phyloP scores from a whole-genome alignment of 1,140 invertebrate genomes.

The Apolygus lucorum region DNA sequence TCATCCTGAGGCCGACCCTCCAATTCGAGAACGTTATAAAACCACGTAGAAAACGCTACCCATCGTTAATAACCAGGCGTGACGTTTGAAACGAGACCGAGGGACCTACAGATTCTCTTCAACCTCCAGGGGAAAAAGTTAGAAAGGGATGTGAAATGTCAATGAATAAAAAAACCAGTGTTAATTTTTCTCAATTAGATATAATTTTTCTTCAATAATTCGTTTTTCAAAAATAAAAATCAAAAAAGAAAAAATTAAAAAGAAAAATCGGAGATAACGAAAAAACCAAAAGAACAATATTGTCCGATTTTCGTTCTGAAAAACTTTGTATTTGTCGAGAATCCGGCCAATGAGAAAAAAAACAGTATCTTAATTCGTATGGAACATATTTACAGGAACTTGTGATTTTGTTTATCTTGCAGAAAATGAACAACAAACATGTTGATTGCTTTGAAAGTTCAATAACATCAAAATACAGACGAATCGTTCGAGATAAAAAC shows the following conservation, averaged over 20 bases:
- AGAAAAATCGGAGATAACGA: neutral
- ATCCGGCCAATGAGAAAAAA: neutral
- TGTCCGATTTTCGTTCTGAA: neutral
- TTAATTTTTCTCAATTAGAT: neutral
- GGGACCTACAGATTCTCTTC: neutral
- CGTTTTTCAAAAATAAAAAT: neutral
- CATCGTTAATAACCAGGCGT: no score
- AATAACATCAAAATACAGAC: no score
- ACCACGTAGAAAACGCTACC: no score
- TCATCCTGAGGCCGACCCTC: no score
- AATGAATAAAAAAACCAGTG: neutral
- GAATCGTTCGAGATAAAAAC: no score
- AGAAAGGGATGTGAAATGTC: neutral
- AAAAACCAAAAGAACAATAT: neutral
- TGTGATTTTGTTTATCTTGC: no score
- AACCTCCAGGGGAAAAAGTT: neutral
- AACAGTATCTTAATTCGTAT: neutral
- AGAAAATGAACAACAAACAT: no score
- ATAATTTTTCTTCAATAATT: neutral
- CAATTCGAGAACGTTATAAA: no score
- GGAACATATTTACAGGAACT: slow-evolving; percentile 1
- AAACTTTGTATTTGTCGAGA: neutral
- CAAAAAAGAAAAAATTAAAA: neutral
- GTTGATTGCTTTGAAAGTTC: no score
- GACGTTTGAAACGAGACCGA: neutral